Evolutionary conservation across 2,888 invertebrate genomes (phyloP).

Genomic region (Galeruca laticollis): DNA sequence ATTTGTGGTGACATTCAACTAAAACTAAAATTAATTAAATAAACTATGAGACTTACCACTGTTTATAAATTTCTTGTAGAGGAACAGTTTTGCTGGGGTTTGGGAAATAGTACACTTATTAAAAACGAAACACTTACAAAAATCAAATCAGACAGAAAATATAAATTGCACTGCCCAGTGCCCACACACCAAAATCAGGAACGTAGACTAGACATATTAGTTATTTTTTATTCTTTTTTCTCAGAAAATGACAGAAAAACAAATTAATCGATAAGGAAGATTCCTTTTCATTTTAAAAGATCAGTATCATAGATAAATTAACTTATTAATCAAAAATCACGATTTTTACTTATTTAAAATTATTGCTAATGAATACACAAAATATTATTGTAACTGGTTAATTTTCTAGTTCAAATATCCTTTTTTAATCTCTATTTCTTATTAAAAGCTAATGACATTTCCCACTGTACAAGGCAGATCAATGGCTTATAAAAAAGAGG

Average conservation of each 20-base stretch:
- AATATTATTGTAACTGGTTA: too few relatives aligned
- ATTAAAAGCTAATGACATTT: too few relatives aligned
- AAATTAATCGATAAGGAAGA: slow-evolving; percentile 33
- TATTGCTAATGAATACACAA: neutral
- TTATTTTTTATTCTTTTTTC: slow-evolving; percentile 23
- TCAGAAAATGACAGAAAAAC: slow-evolving; percentile 37
- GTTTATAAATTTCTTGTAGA: slow-evolving; percentile 13
- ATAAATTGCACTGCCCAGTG: slow-evolving; percentile 40
- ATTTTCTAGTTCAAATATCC: too few relatives aligned
- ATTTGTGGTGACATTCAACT: slow-evolving; percentile 18
- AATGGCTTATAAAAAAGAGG: too few relatives aligned
- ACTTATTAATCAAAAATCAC: too few relatives aligned
- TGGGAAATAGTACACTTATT: slow-evolving; percentile 29
- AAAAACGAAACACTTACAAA: slow-evolving; percentile 31
- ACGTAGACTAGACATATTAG: slow-evolving; percentile 47
- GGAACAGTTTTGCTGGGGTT: slow-evolving; percentile 29
- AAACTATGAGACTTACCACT: slow-evolving; percentile 37
- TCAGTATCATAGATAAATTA: too few relatives aligned
- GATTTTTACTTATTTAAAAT: neutral
- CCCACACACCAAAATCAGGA: slow-evolving; percentile 43
- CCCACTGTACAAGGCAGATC: too few relatives aligned
- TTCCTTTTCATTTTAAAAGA: neutral
- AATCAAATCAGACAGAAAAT: slow-evolving; percentile 30
- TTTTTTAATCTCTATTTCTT: too few relatives aligned
- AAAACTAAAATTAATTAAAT: slow-evolving; percentile 1